These are phyloP conservation scores for Drosophila ustulata DNA, from an alignment of 2,888 invertebrate genomes.

Conservation along the genomic window DNA sequence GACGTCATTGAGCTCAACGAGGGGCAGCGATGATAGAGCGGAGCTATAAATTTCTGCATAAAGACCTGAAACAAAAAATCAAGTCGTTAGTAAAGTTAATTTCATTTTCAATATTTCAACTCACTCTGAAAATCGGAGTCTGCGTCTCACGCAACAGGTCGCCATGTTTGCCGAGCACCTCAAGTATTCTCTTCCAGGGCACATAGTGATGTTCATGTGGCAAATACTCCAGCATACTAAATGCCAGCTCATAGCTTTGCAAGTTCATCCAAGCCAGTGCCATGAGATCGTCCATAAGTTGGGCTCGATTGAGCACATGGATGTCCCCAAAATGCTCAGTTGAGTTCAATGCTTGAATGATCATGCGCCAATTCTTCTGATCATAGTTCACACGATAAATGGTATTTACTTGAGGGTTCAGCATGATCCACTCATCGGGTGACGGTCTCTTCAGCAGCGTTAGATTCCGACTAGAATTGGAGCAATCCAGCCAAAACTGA, in stretches of 20 bases:
- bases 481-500: constrained; percentile 86
- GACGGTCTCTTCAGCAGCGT: constrained; percentile 82
- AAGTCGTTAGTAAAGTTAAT: background rate
- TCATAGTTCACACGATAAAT: constrained; percentile 92
- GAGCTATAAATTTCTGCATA: constrained; percentile 41
- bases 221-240: constrained; percentile 86
- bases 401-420: constrained; percentile 90
- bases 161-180: constrained; percentile 87
- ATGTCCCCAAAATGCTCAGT: constrained; percentile 85
- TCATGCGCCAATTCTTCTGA: constrained; percentile 89
- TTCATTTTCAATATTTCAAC: background rate
- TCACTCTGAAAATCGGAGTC: constrained; percentile 87
- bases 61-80: constrained; percentile 24
- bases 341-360: constrained; percentile 86
- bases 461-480: constrained; percentile 22
- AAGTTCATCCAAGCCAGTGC: constrained; percentile 88
- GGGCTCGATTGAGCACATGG: constrained; percentile 90
- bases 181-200: constrained; percentile 86
- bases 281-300: constrained; percentile 92
- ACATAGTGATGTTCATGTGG: constrained; percentile 83
- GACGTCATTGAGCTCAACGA: constrained; percentile 4
- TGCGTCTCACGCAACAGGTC: constrained; percentile 87
- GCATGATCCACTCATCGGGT: constrained; percentile 88
- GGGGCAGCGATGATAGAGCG: constrained; percentile 37
- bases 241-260: constrained; percentile 88